Conservation (phyloP, 2,888 invertebrate genomes). For the Catocala fraxini region DNA sequence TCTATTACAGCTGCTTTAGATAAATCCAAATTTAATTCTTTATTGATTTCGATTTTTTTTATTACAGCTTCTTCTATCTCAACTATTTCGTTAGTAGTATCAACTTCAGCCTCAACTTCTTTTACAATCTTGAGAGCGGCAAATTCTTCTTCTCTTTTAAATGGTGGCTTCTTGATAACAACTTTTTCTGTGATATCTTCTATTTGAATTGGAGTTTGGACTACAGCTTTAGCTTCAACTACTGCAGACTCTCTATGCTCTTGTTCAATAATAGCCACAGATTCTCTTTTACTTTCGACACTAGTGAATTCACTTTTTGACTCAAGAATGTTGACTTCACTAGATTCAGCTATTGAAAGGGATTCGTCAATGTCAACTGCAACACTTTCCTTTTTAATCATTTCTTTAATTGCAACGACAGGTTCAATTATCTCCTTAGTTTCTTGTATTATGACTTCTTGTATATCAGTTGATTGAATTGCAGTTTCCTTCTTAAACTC, state of each 20-base stretch:
- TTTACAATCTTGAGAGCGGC: constrained; percentile 60
- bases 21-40: constrained; percentile 26
- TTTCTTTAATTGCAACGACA: constrained; percentile 40
- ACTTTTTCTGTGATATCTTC: constrained; percentile 37
- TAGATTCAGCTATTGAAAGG: constrained; percentile 29
- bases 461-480: constrained; percentile 25
- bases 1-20: constrained; percentile 14
- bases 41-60: constrained; percentile 26
- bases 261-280: constrained; percentile 6
- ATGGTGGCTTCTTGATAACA: constrained; percentile 30
- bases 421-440: constrained; percentile 45
- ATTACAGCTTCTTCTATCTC: constrained; percentile 45
- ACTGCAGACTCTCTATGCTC: constrained; percentile 12
- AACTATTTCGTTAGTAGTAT: constrained; percentile 41
- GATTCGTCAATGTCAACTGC: constrained; percentile 47
- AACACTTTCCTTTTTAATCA: constrained; percentile 49
- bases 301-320: constrained; percentile 34
- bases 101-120: constrained; percentile 43
- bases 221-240: constrained; percentile 18
- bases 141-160: constrained; percentile 49
- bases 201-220: constrained; percentile 26
- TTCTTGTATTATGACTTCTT: constrained; percentile 41
- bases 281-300: constrained; percentile 30
- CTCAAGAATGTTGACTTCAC: constrained; percentile 29
- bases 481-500: constrained; percentile 39